Evolutionary conservation across 2,888 invertebrate genomes (phyloP).

Genomic region (Plagodis dolabraria): DNA sequence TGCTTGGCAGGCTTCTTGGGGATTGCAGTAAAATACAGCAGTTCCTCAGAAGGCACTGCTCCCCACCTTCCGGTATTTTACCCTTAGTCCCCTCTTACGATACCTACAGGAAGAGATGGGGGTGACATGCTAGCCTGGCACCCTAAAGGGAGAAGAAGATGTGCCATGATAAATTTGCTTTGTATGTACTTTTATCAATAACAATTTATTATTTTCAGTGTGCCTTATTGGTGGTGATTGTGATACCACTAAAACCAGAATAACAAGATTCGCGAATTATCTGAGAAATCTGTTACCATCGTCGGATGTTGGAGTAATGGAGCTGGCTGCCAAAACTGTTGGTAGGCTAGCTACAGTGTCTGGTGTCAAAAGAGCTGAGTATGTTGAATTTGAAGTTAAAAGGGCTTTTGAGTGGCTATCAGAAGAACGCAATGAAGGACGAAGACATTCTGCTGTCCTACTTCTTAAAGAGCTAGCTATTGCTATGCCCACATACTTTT

Average conservation of each 20-base stretch:
- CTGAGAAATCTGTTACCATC: slow-evolving; percentile 95
- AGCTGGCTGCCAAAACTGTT: slow-evolving; percentile 97
- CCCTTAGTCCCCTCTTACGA: no score
- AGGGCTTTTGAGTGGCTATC: slow-evolving; percentile 98
- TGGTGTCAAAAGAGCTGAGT: slow-evolving; percentile 97
- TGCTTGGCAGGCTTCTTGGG: no score
- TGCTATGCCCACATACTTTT: slow-evolving; percentile 98
- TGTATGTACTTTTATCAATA: no score
- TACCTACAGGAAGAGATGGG: no score
- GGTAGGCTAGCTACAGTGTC: slow-evolving; percentile 96
- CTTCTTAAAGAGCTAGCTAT: slow-evolving; percentile 97
- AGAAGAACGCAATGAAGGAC: slow-evolving; percentile 95
- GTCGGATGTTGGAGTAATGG: slow-evolving; percentile 96
- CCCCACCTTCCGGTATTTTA: no score
- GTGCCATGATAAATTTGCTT: no score
- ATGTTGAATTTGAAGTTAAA: slow-evolving; percentile 99
- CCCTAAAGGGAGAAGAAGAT: no score
- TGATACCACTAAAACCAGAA: slow-evolving; percentile 95
- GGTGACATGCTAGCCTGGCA: no score
- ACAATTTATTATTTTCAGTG: slow-evolving; percentile 81
- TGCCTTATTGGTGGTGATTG: slow-evolving; percentile 97
- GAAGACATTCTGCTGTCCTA: slow-evolving; percentile 96
- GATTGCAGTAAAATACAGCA: no score
- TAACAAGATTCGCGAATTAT: slow-evolving; percentile 96
- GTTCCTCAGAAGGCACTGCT: no score